Conservation (phyloP, 1,140 invertebrate genomes). For the Trichomalopsis sarcophagae region DNA sequence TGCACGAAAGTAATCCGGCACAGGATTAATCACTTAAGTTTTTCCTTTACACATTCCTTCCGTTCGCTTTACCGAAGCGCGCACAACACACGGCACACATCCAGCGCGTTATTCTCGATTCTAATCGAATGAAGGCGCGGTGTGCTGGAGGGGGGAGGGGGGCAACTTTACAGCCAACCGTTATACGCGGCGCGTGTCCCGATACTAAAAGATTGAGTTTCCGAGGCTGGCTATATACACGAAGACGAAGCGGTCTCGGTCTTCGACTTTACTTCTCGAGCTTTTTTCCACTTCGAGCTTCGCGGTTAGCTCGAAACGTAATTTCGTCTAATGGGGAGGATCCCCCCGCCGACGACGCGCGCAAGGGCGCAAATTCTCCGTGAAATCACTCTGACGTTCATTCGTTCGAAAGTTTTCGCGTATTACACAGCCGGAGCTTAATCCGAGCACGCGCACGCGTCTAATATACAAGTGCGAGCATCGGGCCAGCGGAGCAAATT, state of each 20-base stretch:
- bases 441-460: neutral
- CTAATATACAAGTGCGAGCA: neutral
- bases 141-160: neutral
- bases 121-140: slow-evolving; percentile 9
- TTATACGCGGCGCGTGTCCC: neutral
- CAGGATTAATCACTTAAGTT: slow-evolving; percentile 57
- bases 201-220: slow-evolving; percentile 12
- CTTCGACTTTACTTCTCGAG: neutral
- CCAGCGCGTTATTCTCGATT: slow-evolving; percentile 9
- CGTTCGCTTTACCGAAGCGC: neutral
- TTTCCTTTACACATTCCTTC: slow-evolving; percentile 30
- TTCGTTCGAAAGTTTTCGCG: neutral
- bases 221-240: neutral
- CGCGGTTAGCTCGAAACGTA: neutral
- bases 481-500: neutral
- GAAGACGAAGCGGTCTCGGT: neutral
- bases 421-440: neutral
- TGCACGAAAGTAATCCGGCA: slow-evolving; percentile 43
- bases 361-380: neutral
- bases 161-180: neutral
- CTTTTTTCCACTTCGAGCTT: neutral
- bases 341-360: no score
- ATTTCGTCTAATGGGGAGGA: neutral
- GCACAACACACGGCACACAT: neutral
- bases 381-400: neutral